Conservation (phyloP, 2,113 vertebrate species). For the Eleginops maclovinus region DNA sequence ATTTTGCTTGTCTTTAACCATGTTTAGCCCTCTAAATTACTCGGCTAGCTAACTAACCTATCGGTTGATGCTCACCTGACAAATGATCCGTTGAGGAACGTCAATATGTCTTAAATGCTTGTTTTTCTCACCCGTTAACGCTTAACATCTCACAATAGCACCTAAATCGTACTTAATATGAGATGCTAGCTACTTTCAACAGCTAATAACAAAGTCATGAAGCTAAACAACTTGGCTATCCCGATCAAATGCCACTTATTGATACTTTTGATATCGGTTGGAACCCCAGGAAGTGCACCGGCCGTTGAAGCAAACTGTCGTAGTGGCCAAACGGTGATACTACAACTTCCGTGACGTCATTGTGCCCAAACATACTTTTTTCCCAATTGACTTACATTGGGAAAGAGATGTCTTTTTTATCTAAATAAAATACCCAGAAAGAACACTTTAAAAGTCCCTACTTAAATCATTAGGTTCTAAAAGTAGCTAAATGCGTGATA, state of each 20-base stretch:
- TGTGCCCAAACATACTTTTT: too few species aligned
- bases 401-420: too few species aligned
- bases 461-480: too few species aligned
- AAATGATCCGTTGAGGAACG: not conserved
- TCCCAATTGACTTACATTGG: too few species aligned
- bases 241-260: constrained; percentile 11
- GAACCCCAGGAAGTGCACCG: too few species aligned
- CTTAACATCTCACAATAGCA: not conserved
- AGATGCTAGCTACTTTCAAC: not conserved
- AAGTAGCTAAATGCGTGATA: too few species aligned
- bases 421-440: too few species aligned
- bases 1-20: too few species aligned
- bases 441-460: too few species aligned
- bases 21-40: not conserved
- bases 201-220: not conserved
- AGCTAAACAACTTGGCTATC: not conserved
- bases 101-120: constrained; percentile 4
- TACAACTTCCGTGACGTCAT: too few species aligned
- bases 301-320: too few species aligned
- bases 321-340: too few species aligned
- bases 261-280: constrained; percentile 32
- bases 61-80: constrained; percentile 63
- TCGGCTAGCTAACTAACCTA: constrained; percentile 21
- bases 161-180: not conserved
- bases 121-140: not conserved